Evolutionary conservation across 2,888 invertebrate species (phyloP).

Genomic region (Ectobius pallidus): DNA sequence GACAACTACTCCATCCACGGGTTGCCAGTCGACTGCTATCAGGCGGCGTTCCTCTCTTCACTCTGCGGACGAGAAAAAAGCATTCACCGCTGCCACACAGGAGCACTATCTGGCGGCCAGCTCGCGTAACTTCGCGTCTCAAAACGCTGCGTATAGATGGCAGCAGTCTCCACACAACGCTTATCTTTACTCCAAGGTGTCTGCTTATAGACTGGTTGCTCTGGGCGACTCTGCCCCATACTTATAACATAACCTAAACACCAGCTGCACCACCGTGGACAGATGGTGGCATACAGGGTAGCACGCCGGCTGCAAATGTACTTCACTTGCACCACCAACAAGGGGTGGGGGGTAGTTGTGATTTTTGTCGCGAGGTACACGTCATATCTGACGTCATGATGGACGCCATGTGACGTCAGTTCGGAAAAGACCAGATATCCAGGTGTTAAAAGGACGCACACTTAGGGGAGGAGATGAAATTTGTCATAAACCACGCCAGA

Average conservation of each 20-base stretch:
- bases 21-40: conserved; percentile 36
- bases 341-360: background rate
- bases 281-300: conserved; percentile 19
- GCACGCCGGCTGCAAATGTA: conserved; percentile 40
- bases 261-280: conserved; percentile 47
- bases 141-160: conserved; percentile 4
- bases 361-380: background rate
- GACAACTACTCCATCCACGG: conserved; percentile 29
- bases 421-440: background rate
- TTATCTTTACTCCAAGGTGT: conserved; percentile 7
- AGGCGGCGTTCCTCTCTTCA: background rate
- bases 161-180: background rate
- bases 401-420: background rate
- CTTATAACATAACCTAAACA: conserved; percentile 57
- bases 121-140: background rate
- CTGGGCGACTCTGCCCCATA: conserved; percentile 48
- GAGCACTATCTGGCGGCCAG: conserved; percentile 24
- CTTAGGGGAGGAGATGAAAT: too few relatives aligned
- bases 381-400: conserved; percentile 12
- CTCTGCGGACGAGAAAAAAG: too few relatives aligned
- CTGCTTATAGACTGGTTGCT: conserved; percentile 33
- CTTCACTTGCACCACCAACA: conserved; percentile 38
- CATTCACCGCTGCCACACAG: background rate
- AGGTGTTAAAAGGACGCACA: too few relatives aligned
- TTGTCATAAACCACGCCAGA: too few relatives aligned